Percentiles rank a stretch among this genome's conserved stretches.
These are phyloP conservation scores for Scyliorhinus canicula DNA, from an alignment of 2,797 vertebrate genomes.

Conservation along the genomic window DNA sequence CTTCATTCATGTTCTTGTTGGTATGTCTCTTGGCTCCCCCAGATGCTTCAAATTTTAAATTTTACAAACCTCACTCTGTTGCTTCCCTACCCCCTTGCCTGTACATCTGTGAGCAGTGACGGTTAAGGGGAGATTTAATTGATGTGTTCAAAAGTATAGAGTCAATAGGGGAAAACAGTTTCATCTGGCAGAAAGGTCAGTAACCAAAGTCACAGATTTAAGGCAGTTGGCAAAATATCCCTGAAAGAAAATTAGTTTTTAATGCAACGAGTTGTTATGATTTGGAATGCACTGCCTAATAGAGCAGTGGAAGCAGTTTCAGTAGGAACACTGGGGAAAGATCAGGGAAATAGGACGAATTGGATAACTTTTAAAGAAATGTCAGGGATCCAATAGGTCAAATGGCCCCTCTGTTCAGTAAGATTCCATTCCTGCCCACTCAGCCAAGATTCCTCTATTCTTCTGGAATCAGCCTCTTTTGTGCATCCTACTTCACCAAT, in stretches of 20 bases:
- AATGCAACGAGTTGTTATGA: neutral
- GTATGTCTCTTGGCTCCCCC: neutral
- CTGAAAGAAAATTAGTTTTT: neutral
- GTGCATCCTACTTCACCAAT: neutral
- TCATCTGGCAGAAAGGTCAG: neutral
- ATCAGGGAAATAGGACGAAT: neutral
- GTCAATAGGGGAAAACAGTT: neutral
- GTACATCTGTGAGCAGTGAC: neutral
- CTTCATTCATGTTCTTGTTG: neutral
- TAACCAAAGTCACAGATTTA: neutral
- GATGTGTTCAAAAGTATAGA: neutral
- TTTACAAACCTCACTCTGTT: accelerated
- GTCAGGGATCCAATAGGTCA: neutral
- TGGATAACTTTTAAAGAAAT: neutral
- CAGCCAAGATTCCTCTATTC: neutral
- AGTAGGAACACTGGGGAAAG: neutral
- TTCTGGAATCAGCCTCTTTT: neutral
- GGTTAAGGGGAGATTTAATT: neutral
- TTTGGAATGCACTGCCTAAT: neutral
- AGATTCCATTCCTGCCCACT: neutral
- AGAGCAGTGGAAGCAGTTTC: neutral
- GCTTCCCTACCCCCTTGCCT: neutral
- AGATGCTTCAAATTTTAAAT: neutral
- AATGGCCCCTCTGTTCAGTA: neutral
- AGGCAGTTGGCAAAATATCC: neutral